Base-by-base conservation (phyloP, 2,113 vertebrate genomes). In the Onychostoma macrolepis region DNA sequence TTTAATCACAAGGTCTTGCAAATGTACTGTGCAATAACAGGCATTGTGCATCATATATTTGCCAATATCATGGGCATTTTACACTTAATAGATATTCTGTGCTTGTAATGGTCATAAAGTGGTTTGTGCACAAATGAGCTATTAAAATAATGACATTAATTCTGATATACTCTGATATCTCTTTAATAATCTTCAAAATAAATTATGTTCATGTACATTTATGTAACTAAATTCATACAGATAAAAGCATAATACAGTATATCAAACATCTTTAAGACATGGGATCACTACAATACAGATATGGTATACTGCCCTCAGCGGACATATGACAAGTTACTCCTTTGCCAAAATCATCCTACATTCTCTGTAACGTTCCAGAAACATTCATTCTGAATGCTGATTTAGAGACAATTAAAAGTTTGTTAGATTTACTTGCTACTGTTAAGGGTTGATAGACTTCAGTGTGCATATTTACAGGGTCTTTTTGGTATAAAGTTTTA, bases 191-290 rank as follows among this genome's bases (percentile, higher is more conserved):
- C 38, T 85, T 85, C 56, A 85, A 87, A 89, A 89, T 89, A 89
- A 87, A 89, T 87, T 88, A 89, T 77, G 87, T 53, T 53, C 72
- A 89, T 87, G 75, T 87, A 63, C 86, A 87, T 69, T 80, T 88
- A 88, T 78, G 41, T 28, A 88, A 58, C 69, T 88, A 89, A 83
- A 85, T 80, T 84, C 80, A 86, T 83, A 88, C 83, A 89, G 80
- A 85, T 88, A 87, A 80, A 63, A 79, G 85, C 88, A 87, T 87
- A 80, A 72, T 84, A 85, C 50, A 53, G 50, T 88, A 72, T 85
- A 86, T 85, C 78, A 80, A 84, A 88, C 84, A 84, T 83, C 63
- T 72, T 71, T 45, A 36, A 85, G 76, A 89, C 80, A 74, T 78
- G 65, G 38, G 45, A 65, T 84, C 86, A 88, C 81, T 45, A 63